A percentile compares a stretch with the other conserved stretches of the same genome.
Evolutionary conservation across 2,113 vertebrate genomes (phyloP).

Genomic region (Pseudorectes ferrugineus): DNA sequence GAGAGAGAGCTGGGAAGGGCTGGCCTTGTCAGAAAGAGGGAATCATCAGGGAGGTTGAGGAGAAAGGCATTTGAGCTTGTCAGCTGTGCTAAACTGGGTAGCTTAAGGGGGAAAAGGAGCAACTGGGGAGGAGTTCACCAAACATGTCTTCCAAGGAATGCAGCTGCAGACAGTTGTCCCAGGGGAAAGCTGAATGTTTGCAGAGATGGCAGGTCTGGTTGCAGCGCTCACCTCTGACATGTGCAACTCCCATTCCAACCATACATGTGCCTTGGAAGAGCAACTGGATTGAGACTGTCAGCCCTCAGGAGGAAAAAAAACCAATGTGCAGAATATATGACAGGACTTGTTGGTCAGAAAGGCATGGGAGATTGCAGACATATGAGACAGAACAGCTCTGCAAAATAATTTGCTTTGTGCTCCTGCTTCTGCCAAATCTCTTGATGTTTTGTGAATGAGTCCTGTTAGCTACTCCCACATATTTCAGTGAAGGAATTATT

Average conservation of each 20-base stretch:
- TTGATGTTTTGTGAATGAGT: neutral
- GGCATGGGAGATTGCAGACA: neutral
- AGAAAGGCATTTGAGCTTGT: neutral
- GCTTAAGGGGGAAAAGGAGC: neutral
- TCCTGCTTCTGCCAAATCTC: neutral
- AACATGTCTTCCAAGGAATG: neutral
- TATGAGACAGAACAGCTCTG: neutral
- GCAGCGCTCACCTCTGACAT: neutral
- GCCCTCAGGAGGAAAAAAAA: neutral
- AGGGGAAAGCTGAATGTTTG: neutral
- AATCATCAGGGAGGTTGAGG: neutral
- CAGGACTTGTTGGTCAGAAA: neutral
- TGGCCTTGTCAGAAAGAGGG: neutral
- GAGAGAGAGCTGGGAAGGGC: neutral
- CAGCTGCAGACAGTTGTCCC: neutral
- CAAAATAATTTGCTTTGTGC: neutral
- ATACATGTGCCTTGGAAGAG: neutral
- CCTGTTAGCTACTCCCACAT: neutral
- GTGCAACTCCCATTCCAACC: neutral
- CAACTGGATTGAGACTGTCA: neutral
- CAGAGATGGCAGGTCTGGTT: neutral
- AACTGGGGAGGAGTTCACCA: rapidly evolving
- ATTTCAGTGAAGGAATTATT: neutral
- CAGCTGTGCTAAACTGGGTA: neutral
- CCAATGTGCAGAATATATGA: neutral